A percentile compares a stretch with the other conserved stretches of the same genome.
phyloP scores from a whole-genome alignment of 2,113 vertebrate species.

The Mirounga angustirostris region DNA sequence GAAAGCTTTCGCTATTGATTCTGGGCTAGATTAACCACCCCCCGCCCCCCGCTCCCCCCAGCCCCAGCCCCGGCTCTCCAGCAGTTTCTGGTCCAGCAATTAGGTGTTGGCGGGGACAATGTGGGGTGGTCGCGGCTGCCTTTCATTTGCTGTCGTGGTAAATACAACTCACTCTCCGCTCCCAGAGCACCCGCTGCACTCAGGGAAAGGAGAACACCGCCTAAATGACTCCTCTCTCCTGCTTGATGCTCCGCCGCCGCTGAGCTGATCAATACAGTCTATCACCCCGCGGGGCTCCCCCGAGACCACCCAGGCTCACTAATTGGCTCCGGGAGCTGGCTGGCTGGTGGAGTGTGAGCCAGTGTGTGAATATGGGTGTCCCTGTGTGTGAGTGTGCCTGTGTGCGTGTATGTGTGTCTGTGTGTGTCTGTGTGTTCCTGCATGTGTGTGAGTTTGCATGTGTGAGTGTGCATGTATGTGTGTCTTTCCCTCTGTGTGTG shows the following conservation, averaged over 20 bases:
- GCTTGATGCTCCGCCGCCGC: background rate
- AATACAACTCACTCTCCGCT: constrained; percentile 47
- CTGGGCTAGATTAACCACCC: background rate
- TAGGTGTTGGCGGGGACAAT: background rate
- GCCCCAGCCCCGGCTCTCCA: constrained; percentile 16
- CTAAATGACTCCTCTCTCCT: background rate
- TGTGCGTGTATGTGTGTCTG: too few species aligned
- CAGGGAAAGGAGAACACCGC: background rate
- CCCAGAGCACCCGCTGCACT: background rate
- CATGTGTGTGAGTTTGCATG: background rate
- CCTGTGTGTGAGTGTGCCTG: background rate
- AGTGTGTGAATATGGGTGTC: background rate
- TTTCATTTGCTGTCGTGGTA: constrained; percentile 75
- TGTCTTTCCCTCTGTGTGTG: background rate
- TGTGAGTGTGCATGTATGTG: too few species aligned
- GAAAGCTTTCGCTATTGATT: constrained; percentile 73
- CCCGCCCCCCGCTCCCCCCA: fast-evolving
- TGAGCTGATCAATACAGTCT: constrained; percentile 65
- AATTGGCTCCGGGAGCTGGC: constrained; percentile 71
- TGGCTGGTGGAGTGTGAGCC: background rate
- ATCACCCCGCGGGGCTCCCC: constrained; percentile 44
- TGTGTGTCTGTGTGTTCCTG: background rate
- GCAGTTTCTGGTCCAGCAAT: constrained; percentile 69
- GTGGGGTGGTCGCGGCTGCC: background rate
- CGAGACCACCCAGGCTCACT: background rate